Evolutionary conservation across 2,113 vertebrate genomes (phyloP).

Genomic region (Notechis scutatus): DNA sequence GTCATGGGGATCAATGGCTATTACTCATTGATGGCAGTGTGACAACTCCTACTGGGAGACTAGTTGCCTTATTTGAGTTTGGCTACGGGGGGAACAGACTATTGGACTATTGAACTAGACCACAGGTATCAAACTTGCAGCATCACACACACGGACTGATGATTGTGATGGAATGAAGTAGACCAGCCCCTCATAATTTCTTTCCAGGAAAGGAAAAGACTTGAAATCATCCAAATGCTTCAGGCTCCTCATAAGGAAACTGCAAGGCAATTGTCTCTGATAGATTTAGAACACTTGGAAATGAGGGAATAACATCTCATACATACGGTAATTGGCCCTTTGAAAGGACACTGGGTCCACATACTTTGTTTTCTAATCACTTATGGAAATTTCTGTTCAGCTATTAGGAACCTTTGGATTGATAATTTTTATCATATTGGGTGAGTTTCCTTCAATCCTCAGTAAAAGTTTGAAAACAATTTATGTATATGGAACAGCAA

Average conservation of each 20-base stretch:
- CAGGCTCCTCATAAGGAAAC: neutral
- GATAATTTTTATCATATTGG: neutral
- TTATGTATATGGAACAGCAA: neutral
- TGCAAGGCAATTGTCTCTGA: neutral
- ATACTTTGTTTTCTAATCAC: neutral
- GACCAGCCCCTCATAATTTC: neutral
- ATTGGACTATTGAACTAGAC: neutral
- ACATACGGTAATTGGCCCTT: neutral
- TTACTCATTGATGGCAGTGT: neutral
- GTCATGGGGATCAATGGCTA: neutral
- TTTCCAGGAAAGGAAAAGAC: neutral
- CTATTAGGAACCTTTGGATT: neutral
- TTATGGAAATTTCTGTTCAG: neutral
- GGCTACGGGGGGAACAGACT: neutral
- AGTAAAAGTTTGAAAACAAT: neutral
- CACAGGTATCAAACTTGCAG: no score
- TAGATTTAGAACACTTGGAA: neutral
- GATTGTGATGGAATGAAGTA: neutral
- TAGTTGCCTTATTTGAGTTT: neutral
- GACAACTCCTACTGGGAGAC: neutral
- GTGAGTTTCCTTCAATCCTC: neutral
- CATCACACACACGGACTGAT: neutral
- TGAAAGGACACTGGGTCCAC: neutral
- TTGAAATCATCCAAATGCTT: neutral
- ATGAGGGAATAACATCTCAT: neutral